Evolutionary conservation across 37 sponge, comb jelly and placozoan species (phyloP).

Genomic region (Ephydatia muelleri): DNA sequence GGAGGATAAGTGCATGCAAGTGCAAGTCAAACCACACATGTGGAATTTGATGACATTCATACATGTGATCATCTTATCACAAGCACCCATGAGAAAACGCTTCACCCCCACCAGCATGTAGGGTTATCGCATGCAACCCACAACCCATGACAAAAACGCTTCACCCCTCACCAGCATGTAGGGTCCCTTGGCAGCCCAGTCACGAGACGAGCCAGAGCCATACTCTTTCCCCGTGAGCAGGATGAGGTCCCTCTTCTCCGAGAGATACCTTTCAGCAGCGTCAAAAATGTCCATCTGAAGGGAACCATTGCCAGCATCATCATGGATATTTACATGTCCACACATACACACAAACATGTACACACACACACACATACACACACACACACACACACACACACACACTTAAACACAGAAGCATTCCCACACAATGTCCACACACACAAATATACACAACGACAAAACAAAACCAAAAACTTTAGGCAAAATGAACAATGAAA

Average conservation of each 20-base stretch:
- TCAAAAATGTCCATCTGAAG: too few relatives aligned
- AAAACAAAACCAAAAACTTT: too few relatives aligned
- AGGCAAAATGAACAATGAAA: too few relatives aligned
- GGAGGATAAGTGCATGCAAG: neutral
- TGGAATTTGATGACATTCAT: neutral
- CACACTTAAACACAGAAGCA: neutral
- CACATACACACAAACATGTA: conserved; percentile 50
- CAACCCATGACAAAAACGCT: neutral
- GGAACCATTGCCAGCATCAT: too few relatives aligned
- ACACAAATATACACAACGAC: too few relatives aligned
- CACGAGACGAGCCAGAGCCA: conserved; percentile 90
- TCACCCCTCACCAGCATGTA: conserved; percentile 82
- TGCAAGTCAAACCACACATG: neutral
- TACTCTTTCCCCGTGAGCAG: conserved; percentile 92
- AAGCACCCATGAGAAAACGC: too few relatives aligned
- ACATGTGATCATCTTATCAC: too few relatives aligned
- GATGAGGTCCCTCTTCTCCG: conserved; percentile 62
- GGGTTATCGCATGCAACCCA: too few relatives aligned
- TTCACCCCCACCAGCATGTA: neutral
- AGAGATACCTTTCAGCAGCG: conserved; percentile 78
- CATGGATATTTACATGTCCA: too few relatives aligned
- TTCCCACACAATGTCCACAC: neutral
- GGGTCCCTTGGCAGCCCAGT: conserved; percentile 98
- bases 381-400: too few relatives aligned
- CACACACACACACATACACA: neutral